Evolutionary conservation across 35 echinoderm and acorn worm species (phyloP).

Genomic region (Ptychodera flava): DNA sequence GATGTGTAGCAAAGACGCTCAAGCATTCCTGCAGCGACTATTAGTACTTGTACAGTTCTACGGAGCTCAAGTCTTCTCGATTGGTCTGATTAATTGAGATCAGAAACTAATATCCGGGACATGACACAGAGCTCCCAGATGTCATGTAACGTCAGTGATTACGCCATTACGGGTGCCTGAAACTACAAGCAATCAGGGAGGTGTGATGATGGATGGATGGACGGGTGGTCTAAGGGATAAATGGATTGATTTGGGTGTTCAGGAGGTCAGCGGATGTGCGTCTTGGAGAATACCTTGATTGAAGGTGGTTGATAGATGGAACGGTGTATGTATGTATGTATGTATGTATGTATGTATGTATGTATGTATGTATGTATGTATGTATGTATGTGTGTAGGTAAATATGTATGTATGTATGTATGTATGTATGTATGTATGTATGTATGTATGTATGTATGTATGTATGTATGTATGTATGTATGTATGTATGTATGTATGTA

Average conservation of each 20-base stretch:
- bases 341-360: not conserved
- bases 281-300: too few species aligned
- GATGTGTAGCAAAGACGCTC: too few species aligned
- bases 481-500: not conserved
- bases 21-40: too few species aligned
- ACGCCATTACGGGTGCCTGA: too few species aligned
- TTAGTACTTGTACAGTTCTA: too few species aligned
- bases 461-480: not conserved
- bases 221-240: not conserved
- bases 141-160: too few species aligned
- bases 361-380: not conserved
- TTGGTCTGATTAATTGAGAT: too few species aligned
- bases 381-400: not conserved
- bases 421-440: not conserved
- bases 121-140: too few species aligned
- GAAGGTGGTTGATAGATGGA: not conserved
- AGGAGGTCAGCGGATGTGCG: not conserved
- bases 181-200: too few species aligned
- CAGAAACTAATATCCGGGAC: too few species aligned
- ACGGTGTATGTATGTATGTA: not conserved
- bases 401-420: not conserved
- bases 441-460: not conserved
- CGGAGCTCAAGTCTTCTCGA: too few species aligned
- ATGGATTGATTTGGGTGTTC: not conserved
- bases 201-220: not conserved